Evolutionary conservation across 1,140 invertebrate species (phyloP).

Genomic region (Eriosoma lanigerum): DNA sequence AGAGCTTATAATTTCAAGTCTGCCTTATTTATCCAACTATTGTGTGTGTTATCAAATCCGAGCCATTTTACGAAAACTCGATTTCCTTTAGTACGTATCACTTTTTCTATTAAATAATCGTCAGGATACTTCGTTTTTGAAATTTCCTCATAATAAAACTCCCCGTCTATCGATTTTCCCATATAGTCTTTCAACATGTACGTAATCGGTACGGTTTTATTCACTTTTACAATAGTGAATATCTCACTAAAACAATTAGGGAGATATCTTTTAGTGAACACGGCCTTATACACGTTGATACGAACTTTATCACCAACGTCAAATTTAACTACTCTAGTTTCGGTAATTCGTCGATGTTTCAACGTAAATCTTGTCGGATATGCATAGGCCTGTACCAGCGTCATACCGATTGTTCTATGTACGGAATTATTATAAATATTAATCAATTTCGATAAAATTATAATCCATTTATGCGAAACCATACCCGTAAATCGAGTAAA

Average conservation of each 20-base stretch:
- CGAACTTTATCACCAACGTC: too few species aligned
- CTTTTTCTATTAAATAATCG: too few species aligned
- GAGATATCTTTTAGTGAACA: slow-evolving; percentile 54
- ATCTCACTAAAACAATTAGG: slow-evolving; percentile 52
- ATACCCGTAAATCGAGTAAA: slow-evolving; percentile 56
- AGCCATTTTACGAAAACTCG: too few species aligned
- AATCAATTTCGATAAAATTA: slow-evolving; percentile 55
- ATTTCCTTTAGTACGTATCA: too few species aligned
- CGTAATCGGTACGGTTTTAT: slow-evolving; percentile 51
- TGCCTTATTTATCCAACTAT: too few species aligned
- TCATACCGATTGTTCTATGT: slow-evolving; percentile 59
- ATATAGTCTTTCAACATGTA: slow-evolving; percentile 52
- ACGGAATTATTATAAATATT: slow-evolving; percentile 59
- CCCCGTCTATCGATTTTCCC: slow-evolving; percentile 53
- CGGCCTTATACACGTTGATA: slow-evolving; percentile 51
- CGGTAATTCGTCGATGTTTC: slow-evolving; percentile 54
- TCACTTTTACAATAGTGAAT: slow-evolving; percentile 51
- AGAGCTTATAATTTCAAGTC: too few species aligned
- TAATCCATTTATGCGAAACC: slow-evolving; percentile 54
- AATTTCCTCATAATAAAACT: slow-evolving; percentile 56
- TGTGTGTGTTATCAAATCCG: too few species aligned
- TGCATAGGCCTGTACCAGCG: slow-evolving; percentile 57
- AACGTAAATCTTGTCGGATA: background rate
- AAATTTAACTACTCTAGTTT: too few species aligned
- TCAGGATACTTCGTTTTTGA: too few species aligned